These are phyloP conservation scores for Lethrus apterus DNA, from an alignment of 1,140 invertebrate genomes.

Conservation along the genomic window DNA sequence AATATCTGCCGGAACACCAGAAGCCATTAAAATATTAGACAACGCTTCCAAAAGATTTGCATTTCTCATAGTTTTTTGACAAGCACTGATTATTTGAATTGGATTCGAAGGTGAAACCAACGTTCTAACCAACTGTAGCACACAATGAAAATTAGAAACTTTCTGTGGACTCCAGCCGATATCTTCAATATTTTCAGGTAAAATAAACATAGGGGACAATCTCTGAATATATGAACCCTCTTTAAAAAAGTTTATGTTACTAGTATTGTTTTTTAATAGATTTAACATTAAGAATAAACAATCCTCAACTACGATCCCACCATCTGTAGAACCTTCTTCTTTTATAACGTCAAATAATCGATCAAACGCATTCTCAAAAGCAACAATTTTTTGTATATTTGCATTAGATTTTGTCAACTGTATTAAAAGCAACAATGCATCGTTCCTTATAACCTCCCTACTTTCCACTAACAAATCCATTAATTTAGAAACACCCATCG, in stretches of 20 bases:
- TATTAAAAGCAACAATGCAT: conserved; percentile 86
- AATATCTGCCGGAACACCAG: conserved; percentile 87
- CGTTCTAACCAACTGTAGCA: conserved; percentile 82
- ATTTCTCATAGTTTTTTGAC: conserved; percentile 82
- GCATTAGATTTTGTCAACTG: conserved; percentile 93
- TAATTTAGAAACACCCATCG: conserved; percentile 95
- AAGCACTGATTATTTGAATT: conserved; percentile 57
- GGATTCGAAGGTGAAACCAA: conserved; percentile 39
- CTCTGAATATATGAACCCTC: conserved; percentile 92
- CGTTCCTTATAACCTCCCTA: conserved; percentile 94
- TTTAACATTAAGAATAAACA: conserved; percentile 93
- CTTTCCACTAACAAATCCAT: conserved; percentile 93
- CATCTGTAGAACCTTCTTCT: conserved; percentile 89
- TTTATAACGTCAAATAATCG: conserved; percentile 87
- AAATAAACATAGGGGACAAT: conserved; percentile 78
- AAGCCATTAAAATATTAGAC: conserved; percentile 8
- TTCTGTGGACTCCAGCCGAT: conserved; percentile 90
- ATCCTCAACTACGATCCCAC: conserved; percentile 97
- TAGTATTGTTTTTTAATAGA: conserved; percentile 89
- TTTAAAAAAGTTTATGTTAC: conserved; percentile 98
- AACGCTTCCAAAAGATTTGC: conserved; percentile 68
- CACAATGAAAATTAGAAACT: conserved; percentile 87
- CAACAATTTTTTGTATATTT: conserved; percentile 99
- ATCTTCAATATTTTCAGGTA: conserved; percentile 63
- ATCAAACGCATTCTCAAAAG: conserved; percentile 98